These are phyloP conservation scores for Trichonephila clavata DNA, from an alignment of 1,140 invertebrate species.

Conservation along the genomic window DNA sequence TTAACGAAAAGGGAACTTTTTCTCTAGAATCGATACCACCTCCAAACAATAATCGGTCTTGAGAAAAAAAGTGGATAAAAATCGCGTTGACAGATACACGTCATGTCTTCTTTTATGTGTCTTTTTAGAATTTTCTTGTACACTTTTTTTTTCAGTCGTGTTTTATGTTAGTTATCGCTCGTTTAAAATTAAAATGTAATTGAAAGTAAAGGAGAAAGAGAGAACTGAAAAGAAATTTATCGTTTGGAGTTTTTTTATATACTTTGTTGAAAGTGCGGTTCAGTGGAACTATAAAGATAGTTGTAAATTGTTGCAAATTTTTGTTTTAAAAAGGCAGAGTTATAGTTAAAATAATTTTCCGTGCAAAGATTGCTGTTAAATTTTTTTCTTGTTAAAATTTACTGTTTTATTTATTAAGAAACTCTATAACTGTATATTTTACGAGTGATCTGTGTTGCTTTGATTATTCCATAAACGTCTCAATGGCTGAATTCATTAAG, in stretches of 20 bases:
- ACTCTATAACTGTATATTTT: too few relatives aligned
- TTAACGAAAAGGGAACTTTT: conserved; percentile 38
- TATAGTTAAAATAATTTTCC: too few relatives aligned
- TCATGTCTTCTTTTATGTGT: conserved; percentile 4
- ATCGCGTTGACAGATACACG: not conserved
- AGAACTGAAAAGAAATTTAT: not conserved
- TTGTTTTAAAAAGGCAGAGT: too few relatives aligned
- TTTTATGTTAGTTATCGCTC: not conserved
- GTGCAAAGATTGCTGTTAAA: too few relatives aligned
- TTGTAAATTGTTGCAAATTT: too few relatives aligned
- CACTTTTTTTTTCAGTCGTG: not conserved
- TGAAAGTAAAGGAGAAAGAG: not conserved
- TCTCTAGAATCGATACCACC: conserved; percentile 12
- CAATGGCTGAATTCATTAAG: too few relatives aligned
- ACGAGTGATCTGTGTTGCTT: too few relatives aligned
- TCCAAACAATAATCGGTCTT: conserved; percentile 29
- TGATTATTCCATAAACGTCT: too few relatives aligned
- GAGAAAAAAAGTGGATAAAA: conserved; percentile 4
- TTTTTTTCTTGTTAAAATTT: too few relatives aligned
- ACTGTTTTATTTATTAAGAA: too few relatives aligned
- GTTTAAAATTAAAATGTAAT: conserved; percentile 1
- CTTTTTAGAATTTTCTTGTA: not conserved
- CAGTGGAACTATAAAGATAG: too few relatives aligned
- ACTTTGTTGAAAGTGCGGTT: not conserved
- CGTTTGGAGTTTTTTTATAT: not conserved